Conservation (phyloP, 2,888 invertebrate species). For the Ophion ellenae region DNA sequence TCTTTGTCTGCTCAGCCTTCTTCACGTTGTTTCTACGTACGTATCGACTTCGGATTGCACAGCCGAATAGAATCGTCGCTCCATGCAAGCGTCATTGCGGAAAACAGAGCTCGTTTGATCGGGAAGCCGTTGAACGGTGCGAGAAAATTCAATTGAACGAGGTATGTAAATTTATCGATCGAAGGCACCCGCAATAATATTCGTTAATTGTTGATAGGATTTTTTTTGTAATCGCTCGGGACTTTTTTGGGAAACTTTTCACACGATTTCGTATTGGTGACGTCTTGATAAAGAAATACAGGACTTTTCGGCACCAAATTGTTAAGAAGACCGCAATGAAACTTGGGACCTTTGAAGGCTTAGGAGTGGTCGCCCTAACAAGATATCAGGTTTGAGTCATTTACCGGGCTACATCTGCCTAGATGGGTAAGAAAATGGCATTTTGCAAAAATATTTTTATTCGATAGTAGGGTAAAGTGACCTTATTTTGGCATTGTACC, state of each 20-base stretch:
- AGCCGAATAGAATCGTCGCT: slow-evolving; percentile 16
- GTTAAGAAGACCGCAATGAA: no score
- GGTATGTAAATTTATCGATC: not conserved
- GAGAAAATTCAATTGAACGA: not conserved
- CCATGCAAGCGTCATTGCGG: slow-evolving; percentile 32
- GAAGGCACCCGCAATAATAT: not conserved
- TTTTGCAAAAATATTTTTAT: no score
- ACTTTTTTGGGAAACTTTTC: not conserved
- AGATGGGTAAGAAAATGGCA: no score
- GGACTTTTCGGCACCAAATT: no score
- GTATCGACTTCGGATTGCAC: slow-evolving; percentile 32
- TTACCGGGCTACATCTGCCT: no score
- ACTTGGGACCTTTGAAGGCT: no score
- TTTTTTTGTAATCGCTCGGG: not conserved
- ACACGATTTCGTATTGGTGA: not conserved
- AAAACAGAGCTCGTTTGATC: not conserved
- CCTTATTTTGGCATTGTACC: no score
- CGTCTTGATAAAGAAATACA: no score
- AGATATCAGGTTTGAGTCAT: no score
- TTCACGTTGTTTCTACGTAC: slow-evolving; percentile 48
- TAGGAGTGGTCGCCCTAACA: no score
- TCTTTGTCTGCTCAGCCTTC: slow-evolving; percentile 38
- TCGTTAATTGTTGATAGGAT: not conserved
- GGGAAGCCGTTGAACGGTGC: not conserved
- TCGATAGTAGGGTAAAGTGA: no score